These are phyloP conservation scores for Lithophane ornitopus DNA, from an alignment of 2,888 invertebrate genomes.

Conservation along the genomic window DNA sequence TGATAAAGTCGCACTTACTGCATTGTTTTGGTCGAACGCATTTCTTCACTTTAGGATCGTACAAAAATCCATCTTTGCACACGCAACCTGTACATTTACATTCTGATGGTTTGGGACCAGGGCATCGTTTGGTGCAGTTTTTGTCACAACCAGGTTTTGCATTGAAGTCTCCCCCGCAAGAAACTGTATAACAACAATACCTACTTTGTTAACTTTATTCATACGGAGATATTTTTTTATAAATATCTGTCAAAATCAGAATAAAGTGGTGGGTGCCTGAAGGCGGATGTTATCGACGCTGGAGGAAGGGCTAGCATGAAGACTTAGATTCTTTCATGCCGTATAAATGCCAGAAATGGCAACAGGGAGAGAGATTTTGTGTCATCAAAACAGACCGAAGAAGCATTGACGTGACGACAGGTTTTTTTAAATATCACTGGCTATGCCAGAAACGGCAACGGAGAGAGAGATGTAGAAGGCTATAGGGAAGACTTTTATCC, in stretches of 20 bases:
- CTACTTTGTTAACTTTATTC: neutral
- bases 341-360: neutral
- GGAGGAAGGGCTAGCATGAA: too few species aligned
- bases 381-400: neutral
- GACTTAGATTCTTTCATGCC: neutral
- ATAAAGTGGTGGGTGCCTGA: neutral
- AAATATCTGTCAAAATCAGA: neutral
- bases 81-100: conserved; percentile 58
- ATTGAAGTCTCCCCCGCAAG: conserved; percentile 50
- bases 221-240: too few species aligned
- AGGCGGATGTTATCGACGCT: too few species aligned
- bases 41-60: conserved; percentile 55
- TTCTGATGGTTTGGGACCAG: conserved; percentile 39
- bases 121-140: conserved; percentile 32
- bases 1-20: conserved; percentile 53
- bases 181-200: conserved; percentile 27
- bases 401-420: neutral
- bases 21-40: conserved; percentile 65
- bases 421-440: neutral
- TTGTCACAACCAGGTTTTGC: conserved; percentile 49
- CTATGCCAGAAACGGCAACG: neutral
- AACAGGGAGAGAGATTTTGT: neutral
- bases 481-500: too few species aligned
- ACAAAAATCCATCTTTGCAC: conserved; percentile 65
- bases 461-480: neutral